phyloP scores from a whole-genome alignment of 2,888 invertebrate species.

The Drosophila fulvimacula region DNA sequence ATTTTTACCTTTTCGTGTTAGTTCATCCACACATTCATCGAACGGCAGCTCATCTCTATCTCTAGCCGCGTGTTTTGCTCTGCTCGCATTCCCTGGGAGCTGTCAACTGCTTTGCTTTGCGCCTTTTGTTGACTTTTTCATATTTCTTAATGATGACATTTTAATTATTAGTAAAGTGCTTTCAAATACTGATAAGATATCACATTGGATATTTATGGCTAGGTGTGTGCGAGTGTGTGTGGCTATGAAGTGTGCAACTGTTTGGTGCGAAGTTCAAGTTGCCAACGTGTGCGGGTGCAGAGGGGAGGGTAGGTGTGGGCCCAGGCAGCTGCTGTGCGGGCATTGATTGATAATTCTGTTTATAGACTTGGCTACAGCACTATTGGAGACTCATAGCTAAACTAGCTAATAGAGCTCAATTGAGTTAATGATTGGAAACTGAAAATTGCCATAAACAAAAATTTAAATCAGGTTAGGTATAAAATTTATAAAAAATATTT shows the following conservation, averaged over 20 bases:
- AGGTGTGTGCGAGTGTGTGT: constrained; percentile 17
- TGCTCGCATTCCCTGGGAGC: constrained; percentile 26
- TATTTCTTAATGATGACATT: constrained; percentile 83
- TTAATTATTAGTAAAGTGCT: constrained; percentile 83
- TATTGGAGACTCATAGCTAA: constrained; percentile 5
- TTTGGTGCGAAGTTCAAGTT: constrained; percentile 73
- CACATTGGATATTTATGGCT: constrained; percentile 69
- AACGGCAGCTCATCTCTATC: constrained; percentile 18
- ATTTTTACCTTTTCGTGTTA: too few relatives aligned
- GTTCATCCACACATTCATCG: background rate
- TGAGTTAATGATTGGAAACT: background rate
- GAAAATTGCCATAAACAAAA: background rate
- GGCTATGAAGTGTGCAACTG: constrained; percentile 13
- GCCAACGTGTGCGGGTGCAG: constrained; percentile 12
- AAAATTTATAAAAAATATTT: background rate
- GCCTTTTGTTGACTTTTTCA: constrained; percentile 76
- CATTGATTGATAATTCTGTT: constrained; percentile 63
- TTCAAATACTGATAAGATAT: constrained; percentile 79
- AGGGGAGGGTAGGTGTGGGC: background rate
- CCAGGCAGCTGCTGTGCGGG: constrained; percentile 39
- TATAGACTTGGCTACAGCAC: constrained; percentile 16
- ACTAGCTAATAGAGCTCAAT: background rate
- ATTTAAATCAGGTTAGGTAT: background rate
- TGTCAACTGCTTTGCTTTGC: constrained; percentile 31
- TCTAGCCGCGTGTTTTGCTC: constrained; percentile 7